Conservation (phyloP, 2,888 invertebrate species). For the Arge pagana region DNA sequence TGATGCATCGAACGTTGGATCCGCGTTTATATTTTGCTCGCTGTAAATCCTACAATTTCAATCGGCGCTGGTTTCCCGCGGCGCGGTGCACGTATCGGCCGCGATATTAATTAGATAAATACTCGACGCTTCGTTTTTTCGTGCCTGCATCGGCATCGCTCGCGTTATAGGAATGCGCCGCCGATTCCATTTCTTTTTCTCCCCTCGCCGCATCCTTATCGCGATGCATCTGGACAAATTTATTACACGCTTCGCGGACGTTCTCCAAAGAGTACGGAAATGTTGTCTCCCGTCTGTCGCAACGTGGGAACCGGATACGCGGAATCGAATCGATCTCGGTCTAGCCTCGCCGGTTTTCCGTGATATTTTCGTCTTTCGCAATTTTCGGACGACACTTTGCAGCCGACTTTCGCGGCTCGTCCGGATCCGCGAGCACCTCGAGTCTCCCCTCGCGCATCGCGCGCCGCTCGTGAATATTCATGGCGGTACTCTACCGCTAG, state of each 20-base stretch:
- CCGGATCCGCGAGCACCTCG: conserved; percentile 22
- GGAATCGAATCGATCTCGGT: conserved; percentile 20
- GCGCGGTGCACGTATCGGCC: conserved; percentile 1
- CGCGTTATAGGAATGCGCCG: no score
- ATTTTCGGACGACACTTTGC: conserved; percentile 23
- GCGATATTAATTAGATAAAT: conserved; percentile 8
- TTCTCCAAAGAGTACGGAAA: no score
- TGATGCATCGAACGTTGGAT: background rate
- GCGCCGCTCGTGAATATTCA: conserved; percentile 51
- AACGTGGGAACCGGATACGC: no score
- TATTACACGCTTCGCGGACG: no score
- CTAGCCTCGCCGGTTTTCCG: conserved; percentile 37
- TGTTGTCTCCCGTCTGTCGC: no score
- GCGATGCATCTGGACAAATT: no score
- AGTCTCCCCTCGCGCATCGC: conserved; percentile 29
- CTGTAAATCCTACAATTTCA: no score
- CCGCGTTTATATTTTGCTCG: background rate
- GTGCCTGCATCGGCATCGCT: conserved; percentile 3
- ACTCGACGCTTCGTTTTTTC: background rate
- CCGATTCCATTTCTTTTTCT: no score
- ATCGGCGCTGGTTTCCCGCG: no score
- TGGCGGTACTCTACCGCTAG: conserved; percentile 36
- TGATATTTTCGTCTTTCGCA: background rate
- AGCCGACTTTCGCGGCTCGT: background rate
- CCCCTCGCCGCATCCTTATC: no score